These are phyloP conservation scores for Anoplolepis gracilipes DNA, from an alignment of 1,140 invertebrate species.

Conservation along the genomic window DNA sequence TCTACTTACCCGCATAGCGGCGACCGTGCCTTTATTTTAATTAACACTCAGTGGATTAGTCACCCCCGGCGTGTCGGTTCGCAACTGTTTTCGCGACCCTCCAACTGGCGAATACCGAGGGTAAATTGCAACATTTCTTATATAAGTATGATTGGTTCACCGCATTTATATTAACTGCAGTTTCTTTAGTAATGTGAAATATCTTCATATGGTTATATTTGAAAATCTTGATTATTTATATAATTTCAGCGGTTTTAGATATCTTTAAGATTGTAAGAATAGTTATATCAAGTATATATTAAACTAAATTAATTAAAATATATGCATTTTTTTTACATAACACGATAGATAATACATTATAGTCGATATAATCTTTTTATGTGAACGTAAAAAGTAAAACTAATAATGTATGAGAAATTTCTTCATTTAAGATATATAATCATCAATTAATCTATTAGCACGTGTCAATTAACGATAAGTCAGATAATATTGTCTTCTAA, in stretches of 20 bases:
- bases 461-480: slow-evolving; percentile 6
- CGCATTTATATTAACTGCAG: background rate
- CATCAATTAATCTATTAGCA: background rate
- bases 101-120: slow-evolving; percentile 15
- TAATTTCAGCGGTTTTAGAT: background rate
- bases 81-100: slow-evolving; percentile 57
- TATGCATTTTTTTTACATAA: background rate
- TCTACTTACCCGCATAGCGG: slow-evolving; percentile 62
- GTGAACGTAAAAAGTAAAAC: background rate
- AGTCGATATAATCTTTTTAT: background rate
- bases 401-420: background rate
- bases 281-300: background rate
- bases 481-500: background rate
- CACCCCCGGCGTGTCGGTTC: slow-evolving; percentile 31
- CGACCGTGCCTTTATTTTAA: slow-evolving; percentile 65
- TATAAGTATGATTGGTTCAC: slow-evolving; percentile 9
- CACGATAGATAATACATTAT: background rate
- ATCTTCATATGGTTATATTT: background rate
- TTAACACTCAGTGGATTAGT: slow-evolving; percentile 71
- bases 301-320: background rate
- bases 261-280: background rate
- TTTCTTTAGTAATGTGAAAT: background rate
- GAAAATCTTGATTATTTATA: background rate
- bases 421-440: background rate
- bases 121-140: slow-evolving; percentile 53